Evolutionary conservation across 2,797 vertebrate genomes (phyloP).

Genomic region (Ibycter americanus): DNA sequence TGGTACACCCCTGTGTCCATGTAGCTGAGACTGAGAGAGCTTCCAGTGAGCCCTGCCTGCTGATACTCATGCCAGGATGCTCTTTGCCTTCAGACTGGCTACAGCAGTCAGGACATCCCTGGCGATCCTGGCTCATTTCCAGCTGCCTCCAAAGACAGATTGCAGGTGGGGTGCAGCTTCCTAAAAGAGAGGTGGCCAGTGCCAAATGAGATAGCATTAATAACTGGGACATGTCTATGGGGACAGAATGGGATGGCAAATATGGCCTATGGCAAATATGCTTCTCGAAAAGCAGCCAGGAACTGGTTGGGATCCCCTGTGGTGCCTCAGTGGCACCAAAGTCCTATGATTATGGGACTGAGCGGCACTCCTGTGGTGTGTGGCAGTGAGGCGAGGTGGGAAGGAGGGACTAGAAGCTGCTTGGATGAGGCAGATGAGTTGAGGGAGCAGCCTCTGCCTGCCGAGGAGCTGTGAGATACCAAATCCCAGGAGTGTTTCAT

Average conservation of each 20-base stretch:
- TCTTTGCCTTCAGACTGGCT: background rate
- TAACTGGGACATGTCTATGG: accelerated
- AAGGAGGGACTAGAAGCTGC: background rate
- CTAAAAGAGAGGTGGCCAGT: background rate
- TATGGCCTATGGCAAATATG: background rate
- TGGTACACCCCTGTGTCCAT: accelerated
- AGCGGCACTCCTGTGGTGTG: background rate
- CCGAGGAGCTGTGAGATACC: background rate
- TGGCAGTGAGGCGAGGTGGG: background rate
- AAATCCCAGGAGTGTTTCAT: background rate
- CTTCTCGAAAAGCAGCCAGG: background rate
- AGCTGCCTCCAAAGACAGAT: background rate
- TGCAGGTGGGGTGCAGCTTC: background rate
- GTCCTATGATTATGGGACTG: background rate
- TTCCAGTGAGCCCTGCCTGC: background rate
- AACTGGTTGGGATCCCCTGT: background rate
- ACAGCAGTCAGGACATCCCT: background rate
- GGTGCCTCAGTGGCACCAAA: background rate
- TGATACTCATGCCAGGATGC: background rate
- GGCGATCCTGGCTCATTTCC: background rate
- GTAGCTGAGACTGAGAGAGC: background rate
- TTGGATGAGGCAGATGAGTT: background rate
- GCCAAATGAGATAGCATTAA: background rate
- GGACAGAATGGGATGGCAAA: background rate
- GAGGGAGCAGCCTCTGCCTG: background rate